Evolutionary conservation across 2,888 invertebrate species (phyloP).

Genomic region (Tethea ocularis): DNA sequence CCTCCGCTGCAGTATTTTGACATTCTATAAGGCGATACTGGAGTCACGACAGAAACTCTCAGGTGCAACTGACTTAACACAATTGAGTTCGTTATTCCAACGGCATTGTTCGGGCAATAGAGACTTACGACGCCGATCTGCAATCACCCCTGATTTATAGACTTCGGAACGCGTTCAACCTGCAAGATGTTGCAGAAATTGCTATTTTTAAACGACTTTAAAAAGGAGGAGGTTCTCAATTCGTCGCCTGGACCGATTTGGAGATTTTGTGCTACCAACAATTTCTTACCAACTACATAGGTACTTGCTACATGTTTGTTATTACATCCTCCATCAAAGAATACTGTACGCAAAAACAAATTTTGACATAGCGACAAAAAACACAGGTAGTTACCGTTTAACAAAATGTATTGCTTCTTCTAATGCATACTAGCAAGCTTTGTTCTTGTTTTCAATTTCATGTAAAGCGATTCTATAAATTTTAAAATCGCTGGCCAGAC

Average conservation of each 20-base stretch:
- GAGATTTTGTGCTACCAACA: too few relatives aligned
- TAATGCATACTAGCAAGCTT: slow-evolving; percentile 35
- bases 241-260: too few relatives aligned
- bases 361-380: too few relatives aligned
- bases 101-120: slow-evolving; percentile 57
- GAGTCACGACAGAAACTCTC: slow-evolving; percentile 19
- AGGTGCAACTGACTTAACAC: slow-evolving; percentile 60
- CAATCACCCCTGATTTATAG: slow-evolving; percentile 61
- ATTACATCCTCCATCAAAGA: too few relatives aligned
- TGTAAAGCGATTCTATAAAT: slow-evolving; percentile 78
- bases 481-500: slow-evolving; percentile 80
- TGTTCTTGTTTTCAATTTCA: slow-evolving; percentile 76
- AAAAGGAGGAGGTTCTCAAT: too few relatives aligned
- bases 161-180: slow-evolving; percentile 40
- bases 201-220: too few relatives aligned
- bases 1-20: neutral
- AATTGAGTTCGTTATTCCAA: slow-evolving; percentile 70
- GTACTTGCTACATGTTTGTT: too few relatives aligned
- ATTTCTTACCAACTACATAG: too few relatives aligned
- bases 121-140: slow-evolving; percentile 51
- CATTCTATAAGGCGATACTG: neutral
- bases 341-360: too few relatives aligned
- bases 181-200: neutral
- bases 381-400: slow-evolving; percentile 9
- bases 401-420: slow-evolving; percentile 36